Evolutionary conservation across 2,113 vertebrate species (phyloP), one percentile per base, ranked within the genome.

Genomic region (Cheilinus undulatus): DNA sequence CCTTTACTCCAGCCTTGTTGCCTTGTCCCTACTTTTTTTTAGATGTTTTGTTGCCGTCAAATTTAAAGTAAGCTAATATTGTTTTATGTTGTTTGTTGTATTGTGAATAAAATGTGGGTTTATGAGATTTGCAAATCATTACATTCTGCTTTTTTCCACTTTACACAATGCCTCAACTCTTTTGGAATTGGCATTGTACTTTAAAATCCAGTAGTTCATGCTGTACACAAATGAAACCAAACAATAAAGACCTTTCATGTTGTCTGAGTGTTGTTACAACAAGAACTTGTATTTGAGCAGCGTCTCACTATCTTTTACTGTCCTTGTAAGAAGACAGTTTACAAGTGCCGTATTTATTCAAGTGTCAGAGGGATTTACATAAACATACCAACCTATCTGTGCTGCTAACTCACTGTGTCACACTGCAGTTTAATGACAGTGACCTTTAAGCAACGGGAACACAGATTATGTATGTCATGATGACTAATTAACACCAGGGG

Each of bases 401-500:
- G 23, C 69, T 57, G 68, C 69, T 78, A 80, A 83, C 73, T 54
- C 65, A 69, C 74, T 78, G 71, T 65, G 50, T 80, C 78, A 72
- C 20, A 34, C 56, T 62, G 30, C 66, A 58, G 83, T 74, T 76
- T 61, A 77, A 85, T 34, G 57, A 73, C 20, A 22, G 28, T 68
- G 73, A 91, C 73, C 69, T 82, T 82, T 74, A 60, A 40, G 63
- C 62, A 38, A 11, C 22, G 58, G 56, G 76, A 71, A 80, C 58
- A 48, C 23, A 57, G 66, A 80, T 82, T 75, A 80, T 49, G 53
- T 56, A 69, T 66, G 61, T 78, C 53, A 30, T n/a, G 23, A 68
- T 49, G 32, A 57, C 17, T 56, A 70, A 23, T 10, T 45, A 23
- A 43, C 49, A 43, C 10, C 34, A 23, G 20, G 17, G 62, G 48